Evolutionary conservation across 2,797 vertebrate genomes (phyloP).

Genomic region (Iguana delicatissima): DNA sequence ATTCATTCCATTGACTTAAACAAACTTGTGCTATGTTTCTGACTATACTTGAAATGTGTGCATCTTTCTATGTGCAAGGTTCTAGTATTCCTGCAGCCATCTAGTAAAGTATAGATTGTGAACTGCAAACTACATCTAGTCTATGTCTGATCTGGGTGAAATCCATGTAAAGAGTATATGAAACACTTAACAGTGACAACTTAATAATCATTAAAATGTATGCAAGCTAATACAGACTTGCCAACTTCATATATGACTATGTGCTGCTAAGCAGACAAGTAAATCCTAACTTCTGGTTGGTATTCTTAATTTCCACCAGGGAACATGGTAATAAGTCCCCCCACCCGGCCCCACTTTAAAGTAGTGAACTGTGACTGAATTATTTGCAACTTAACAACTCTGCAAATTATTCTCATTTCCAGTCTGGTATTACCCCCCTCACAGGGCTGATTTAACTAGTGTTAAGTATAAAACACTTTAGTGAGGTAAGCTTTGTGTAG

Average conservation of each 20-base stretch:
- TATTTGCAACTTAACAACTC: constrained; percentile 63
- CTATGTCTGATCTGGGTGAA: not conserved
- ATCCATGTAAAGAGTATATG: not conserved
- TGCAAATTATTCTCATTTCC: constrained; percentile 63
- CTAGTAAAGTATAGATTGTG: not conserved
- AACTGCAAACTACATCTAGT: not conserved
- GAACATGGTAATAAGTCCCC: not conserved
- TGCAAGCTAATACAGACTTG: rapidly evolving
- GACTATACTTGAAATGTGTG: no score
- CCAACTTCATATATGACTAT: not conserved
- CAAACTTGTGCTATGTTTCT: no score
- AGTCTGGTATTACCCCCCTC: constrained; percentile 43
- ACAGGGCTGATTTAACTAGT: constrained; percentile 48
- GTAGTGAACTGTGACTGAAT: constrained; percentile 41
- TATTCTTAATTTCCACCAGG: constrained; percentile 48
- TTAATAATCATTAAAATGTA: constrained; percentile 27
- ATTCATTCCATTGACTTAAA: no score
- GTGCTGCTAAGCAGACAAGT: constrained; percentile 39
- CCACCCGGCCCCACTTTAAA: not conserved
- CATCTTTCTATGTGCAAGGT: no score
- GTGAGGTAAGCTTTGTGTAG: constrained; percentile 54
- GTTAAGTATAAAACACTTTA: constrained; percentile 52
- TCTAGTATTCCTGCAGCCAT: no score
- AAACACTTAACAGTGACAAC: not conserved
- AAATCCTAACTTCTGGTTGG: constrained; percentile 16